Conservation (phyloP, 2,888 invertebrate genomes). For the Lymantria dispar region DNA sequence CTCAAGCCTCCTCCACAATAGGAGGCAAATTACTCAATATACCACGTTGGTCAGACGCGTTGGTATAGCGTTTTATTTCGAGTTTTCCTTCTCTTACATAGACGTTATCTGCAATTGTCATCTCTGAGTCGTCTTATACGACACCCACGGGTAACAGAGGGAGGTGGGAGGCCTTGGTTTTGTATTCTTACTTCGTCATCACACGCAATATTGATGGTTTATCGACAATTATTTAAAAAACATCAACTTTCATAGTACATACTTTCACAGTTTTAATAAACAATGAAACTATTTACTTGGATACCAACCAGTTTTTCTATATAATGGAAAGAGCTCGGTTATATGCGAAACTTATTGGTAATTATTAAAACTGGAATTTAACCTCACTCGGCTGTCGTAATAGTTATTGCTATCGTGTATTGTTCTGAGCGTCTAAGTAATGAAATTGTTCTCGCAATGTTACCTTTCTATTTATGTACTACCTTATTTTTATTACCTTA, state of each 20-base stretch:
- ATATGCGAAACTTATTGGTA: constrained; percentile 38
- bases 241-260: constrained; percentile 50
- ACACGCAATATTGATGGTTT: too few relatives aligned
- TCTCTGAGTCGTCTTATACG: too few relatives aligned
- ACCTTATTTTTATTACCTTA: too few relatives aligned
- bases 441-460: background rate
- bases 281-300: constrained; percentile 47
- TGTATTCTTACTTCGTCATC: too few relatives aligned
- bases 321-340: constrained; percentile 18
- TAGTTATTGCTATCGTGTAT: constrained; percentile 29
- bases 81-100: too few relatives aligned
- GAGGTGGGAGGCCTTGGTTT: too few relatives aligned
- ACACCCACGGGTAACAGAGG: too few relatives aligned
- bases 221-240: constrained; percentile 54
- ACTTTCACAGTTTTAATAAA: constrained; percentile 54
- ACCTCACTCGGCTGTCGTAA: constrained; percentile 26
- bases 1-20: too few relatives aligned
- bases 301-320: constrained; percentile 41
- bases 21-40: too few relatives aligned
- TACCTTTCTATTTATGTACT: background rate
- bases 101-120: too few relatives aligned
- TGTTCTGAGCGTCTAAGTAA: constrained; percentile 17
- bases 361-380: constrained; percentile 43
- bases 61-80: too few relatives aligned
- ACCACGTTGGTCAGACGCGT: too few relatives aligned